A percentile compares a stretch with the other conserved stretches of the same genome.
These are phyloP conservation scores for Megaustenia siamemsis DNA, from an alignment of 2,888 invertebrate species.

Conservation along the genomic window DNA sequence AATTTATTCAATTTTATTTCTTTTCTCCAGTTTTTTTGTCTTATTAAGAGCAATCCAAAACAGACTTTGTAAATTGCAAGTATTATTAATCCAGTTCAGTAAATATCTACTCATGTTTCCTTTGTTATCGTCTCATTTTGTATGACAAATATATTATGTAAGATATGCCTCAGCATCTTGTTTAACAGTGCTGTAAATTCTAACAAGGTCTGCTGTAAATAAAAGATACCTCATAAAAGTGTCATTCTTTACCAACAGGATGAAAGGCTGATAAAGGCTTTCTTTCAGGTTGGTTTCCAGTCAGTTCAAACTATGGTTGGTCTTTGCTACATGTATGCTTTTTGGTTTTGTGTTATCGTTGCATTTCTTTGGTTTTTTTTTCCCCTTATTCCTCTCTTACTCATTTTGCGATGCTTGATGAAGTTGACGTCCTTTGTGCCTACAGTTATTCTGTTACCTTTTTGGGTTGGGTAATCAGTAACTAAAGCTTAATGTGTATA, in stretches of 20 bases:
- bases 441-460: no score
- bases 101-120: not conserved
- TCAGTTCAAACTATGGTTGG: not conserved
- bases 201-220: no score
- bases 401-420: slow-evolving; percentile 10
- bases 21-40: not conserved
- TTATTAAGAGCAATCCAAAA: not conserved
- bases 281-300: slow-evolving; percentile 43
- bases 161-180: no score
- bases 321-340: slow-evolving; percentile 2
- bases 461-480: no score
- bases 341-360: slow-evolving; percentile 6
- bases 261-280: slow-evolving; percentile 27
- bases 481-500: no score
- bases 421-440: not conserved
- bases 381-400: not conserved
- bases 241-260: slow-evolving; percentile 19
- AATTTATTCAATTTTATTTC: not conserved
- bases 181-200: no score
- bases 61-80: not conserved
- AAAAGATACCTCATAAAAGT: not conserved
- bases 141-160: no score
- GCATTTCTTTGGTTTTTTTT: not conserved
- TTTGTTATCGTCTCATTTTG: not conserved
- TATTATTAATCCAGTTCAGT: not conserved